These are phyloP conservation scores for Lasiurus cinereus DNA, from an alignment of 2,113 vertebrate genomes.

Conservation along the genomic window DNA sequence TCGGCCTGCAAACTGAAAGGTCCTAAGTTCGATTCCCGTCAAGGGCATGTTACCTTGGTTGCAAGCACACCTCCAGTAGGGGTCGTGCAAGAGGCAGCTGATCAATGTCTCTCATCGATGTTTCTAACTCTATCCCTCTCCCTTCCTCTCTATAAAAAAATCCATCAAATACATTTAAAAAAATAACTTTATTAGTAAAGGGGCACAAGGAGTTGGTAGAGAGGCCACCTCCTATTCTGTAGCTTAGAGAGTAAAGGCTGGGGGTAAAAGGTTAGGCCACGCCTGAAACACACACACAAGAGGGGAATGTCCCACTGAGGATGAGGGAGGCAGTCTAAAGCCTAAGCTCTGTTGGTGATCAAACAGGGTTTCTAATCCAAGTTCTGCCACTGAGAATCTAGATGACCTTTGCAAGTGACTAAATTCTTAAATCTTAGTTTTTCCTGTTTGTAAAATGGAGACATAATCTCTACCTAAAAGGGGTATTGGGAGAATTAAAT, in stretches of 20 bases:
- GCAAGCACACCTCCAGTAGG: no score
- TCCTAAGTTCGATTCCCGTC: no score
- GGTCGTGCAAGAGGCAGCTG: no score
- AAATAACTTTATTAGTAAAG: neutral
- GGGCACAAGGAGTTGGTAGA: neutral
- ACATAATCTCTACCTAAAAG: constrained; percentile 8
- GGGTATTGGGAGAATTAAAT: constrained; percentile 26
- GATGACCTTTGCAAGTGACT: neutral
- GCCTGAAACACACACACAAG: neutral
- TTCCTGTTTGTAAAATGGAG: constrained; percentile 36
- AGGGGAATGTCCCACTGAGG: neutral
- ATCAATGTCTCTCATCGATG: no score
- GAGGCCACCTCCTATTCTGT: neutral
- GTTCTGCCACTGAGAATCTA: neutral
- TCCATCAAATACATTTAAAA: neutral
- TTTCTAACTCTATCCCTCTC: no score
- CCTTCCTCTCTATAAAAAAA: no score
- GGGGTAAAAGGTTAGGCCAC: neutral
- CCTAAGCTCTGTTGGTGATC: neutral
- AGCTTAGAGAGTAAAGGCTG: neutral
- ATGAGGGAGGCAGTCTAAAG: neutral
- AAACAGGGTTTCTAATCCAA: neutral
- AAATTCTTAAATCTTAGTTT: constrained; percentile 22
- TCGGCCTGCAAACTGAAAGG: no score
- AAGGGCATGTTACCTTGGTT: no score